Evolutionary conservation across 2,113 vertebrate species (phyloP).

Genomic region (Cichladusa arquata): DNA sequence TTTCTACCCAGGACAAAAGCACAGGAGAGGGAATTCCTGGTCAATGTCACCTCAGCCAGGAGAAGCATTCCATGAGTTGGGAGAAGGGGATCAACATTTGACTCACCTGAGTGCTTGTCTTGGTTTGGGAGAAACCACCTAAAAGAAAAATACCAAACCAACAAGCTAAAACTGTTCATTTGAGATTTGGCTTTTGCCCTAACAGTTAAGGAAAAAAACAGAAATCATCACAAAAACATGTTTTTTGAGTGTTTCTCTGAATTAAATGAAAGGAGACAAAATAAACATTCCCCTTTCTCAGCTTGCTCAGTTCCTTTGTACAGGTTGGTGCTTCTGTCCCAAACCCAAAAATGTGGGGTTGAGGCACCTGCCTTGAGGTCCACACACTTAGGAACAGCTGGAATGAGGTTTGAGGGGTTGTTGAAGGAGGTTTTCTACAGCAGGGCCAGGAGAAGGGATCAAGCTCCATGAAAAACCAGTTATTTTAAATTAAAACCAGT

Average conservation of each 20-base stretch:
- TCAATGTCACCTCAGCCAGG: rapidly evolving
- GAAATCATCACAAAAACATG: not conserved
- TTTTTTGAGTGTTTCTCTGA: not conserved
- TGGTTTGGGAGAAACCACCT: not conserved
- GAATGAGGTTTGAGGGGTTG: not conserved
- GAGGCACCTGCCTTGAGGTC: not conserved
- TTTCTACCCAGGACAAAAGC: not conserved
- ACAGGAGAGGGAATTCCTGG: not conserved
- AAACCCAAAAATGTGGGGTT: not conserved
- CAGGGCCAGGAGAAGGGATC: not conserved
- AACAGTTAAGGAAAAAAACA: not conserved
- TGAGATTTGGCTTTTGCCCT: not conserved
- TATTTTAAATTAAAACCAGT: not conserved
- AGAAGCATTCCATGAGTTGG: not conserved
- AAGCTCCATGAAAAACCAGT: not conserved
- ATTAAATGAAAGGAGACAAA: not conserved
- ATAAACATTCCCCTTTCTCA: not conserved
- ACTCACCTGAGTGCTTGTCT: slow-evolving; percentile 23
- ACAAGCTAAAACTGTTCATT: not conserved
- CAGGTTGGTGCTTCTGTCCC: not conserved
- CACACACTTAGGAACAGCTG: rapidly evolving
- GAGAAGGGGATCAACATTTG: rapidly evolving
- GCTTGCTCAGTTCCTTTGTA: not conserved
- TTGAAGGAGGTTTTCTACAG: not conserved
- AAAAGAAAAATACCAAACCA: not conserved